Percentiles rank a stretch among this genome's conserved stretches.
phyloP scores from a whole-genome alignment of 2,888 invertebrate genomes.

The Pseudeuparius sepicola region DNA sequence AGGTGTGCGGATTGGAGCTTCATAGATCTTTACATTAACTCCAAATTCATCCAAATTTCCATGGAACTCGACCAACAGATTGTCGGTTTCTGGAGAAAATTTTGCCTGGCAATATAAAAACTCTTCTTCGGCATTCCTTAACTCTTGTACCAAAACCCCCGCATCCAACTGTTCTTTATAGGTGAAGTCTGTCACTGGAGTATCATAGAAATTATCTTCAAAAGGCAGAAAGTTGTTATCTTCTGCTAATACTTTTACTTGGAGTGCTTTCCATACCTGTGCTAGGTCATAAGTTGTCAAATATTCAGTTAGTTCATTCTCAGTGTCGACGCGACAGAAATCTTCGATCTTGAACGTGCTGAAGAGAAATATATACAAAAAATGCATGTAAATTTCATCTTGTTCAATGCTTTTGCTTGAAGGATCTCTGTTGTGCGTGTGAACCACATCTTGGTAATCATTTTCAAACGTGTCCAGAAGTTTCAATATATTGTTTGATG shows the following conservation, averaged over 20 bases:
- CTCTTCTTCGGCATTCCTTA: conserved; percentile 22
- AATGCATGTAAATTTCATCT: conserved; percentile 17
- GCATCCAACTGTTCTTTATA: conserved; percentile 28
- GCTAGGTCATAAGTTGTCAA: conserved; percentile 16
- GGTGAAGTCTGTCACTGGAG: conserved; percentile 19
- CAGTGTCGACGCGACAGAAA: not conserved
- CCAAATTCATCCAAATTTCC: conserved; percentile 28
- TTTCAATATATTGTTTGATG: too few relatives aligned
- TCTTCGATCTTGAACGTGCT: conserved; percentile 12
- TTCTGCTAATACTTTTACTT: conserved; percentile 7
- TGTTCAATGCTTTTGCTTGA: conserved; percentile 11
- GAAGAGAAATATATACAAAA: conserved; percentile 23
- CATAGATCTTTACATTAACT: conserved; percentile 23
- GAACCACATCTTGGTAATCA: conserved; percentile 15
- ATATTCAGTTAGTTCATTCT: conserved; percentile 16
- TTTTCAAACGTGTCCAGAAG: conserved; percentile 8
- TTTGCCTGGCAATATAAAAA: conserved; percentile 22
- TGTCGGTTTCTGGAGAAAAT: conserved; percentile 27
- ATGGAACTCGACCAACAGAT: conserved; percentile 24
- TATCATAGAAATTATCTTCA: conserved; percentile 17
- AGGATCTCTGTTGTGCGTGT: conserved; percentile 22
- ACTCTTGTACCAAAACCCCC: conserved; percentile 24
- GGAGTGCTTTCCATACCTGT: conserved; percentile 11
- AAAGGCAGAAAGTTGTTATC: not conserved
- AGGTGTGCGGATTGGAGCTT: conserved; percentile 25